Base-by-base conservation (phyloP, 2,888 invertebrate species). In the Teleiodes luculella region DNA sequence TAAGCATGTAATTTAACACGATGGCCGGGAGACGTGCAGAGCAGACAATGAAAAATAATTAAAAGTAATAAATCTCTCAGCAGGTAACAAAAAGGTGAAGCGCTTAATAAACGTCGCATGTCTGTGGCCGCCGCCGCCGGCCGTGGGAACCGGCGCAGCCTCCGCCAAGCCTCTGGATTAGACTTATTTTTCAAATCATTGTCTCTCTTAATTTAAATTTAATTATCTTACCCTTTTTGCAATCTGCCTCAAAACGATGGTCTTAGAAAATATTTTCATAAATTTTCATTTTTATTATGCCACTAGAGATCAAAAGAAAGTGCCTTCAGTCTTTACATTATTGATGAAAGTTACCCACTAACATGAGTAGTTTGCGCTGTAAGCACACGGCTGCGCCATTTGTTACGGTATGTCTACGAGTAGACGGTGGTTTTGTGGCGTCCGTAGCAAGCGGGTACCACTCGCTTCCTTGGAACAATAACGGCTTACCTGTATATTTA, bases 21-120 rank as follows among this genome's bases (percentile, higher is more conserved):
- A 78, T 70, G 74, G 74, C 72, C 74, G 68, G 72, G 73, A 83
- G 84, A 82, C 76, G 80, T 78, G 78, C 76, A 76, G 74, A 66
- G 76, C 80, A 82, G 79, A 87, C 86, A 88, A 87, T 86, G 86
- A 83, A 83, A 83, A 84, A 86, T 89, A 89, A 89, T 89, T 88
- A 89, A 88, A 88, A 87, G 87, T 87, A 86, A 88, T 88, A 89
- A 89, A 89, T 89, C 88, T 89, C 87, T 63, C 86, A 72, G 83
- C 86, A 81, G 86, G 87, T 81, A 85, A 86, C 87, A 86, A 86
- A 85, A 86, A 86, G 81, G 80, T 79, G 84, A 83, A 84, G 85
- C 80, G 83, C 83, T 87, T 87, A 86, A 86, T 84, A 86, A 83
- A 82, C 84, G 86, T 86, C 83, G 87, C 86, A 79, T 85, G 86